Conservation (phyloP, 2,113 vertebrate genomes). For the Regulus satrapa region DNA sequence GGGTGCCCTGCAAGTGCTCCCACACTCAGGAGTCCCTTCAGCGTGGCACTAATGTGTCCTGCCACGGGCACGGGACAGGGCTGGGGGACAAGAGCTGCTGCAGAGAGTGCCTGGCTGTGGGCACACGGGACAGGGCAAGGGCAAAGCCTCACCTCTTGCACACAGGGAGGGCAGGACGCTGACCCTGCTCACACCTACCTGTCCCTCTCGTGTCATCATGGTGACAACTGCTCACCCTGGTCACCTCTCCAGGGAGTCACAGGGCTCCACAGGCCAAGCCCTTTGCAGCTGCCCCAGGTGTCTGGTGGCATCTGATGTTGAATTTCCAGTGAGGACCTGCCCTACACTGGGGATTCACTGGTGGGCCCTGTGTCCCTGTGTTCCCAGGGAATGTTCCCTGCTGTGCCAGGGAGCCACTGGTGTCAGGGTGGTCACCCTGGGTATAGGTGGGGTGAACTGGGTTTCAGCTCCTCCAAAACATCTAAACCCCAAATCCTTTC, state of each 20-base stretch:
- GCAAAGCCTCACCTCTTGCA: not conserved
- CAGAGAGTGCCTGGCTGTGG: not conserved
- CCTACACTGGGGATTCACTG: not conserved
- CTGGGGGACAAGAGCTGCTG: not conserved
- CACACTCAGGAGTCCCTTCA: not conserved
- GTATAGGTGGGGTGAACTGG: not conserved
- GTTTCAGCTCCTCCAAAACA: not conserved
- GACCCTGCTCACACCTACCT: not conserved
- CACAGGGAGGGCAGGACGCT: not conserved
- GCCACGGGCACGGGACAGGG: fast-evolving
- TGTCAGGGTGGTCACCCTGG: not conserved
- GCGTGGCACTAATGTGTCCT: fast-evolving
- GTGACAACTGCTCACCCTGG: not conserved
- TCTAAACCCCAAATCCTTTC: not conserved
- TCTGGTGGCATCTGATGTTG: not conserved
- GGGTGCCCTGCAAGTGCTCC: not conserved
- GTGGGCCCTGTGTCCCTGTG: no score
- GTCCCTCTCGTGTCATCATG: not conserved
- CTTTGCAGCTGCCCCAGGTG: not conserved
- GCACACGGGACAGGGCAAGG: not conserved
- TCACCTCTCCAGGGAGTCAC: not conserved
- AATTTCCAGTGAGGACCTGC: not conserved
- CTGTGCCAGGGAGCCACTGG: fast-evolving
- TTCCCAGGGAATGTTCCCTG: not conserved
- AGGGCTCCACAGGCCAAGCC: not conserved